phyloP scores from a whole-genome alignment of 92 coral and sea anemone genomes.

The Zoanthus solanderi region DNA sequence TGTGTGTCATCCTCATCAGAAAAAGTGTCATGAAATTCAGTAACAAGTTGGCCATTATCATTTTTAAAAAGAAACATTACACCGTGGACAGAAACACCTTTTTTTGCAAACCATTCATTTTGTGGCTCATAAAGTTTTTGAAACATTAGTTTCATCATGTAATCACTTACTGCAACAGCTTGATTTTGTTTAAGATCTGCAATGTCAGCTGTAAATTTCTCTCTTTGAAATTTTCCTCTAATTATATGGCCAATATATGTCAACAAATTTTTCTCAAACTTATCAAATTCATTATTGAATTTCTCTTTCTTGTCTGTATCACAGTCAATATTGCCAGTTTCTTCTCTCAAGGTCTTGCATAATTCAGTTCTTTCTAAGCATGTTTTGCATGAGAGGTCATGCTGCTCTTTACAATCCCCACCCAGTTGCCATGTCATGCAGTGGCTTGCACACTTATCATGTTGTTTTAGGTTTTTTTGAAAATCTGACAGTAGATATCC shows the following conservation, averaged over 20 bases:
- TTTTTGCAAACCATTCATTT: constrained; percentile 50
- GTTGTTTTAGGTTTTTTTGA: constrained; percentile 11
- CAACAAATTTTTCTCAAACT: constrained; percentile 32
- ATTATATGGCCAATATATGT: constrained; percentile 66
- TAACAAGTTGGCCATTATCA: not conserved
- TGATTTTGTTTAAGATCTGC: constrained; percentile 46
- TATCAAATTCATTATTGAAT: not conserved
- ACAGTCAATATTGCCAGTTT: not conserved
- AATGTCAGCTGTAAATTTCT: constrained; percentile 51
- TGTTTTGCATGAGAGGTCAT: constrained; percentile 14
- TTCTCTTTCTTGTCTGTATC: not conserved
- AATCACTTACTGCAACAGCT: constrained; percentile 61
- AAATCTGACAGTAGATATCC: constrained; percentile 34
- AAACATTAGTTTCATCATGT: constrained; percentile 54
- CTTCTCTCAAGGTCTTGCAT: not conserved
- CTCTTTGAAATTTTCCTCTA: constrained; percentile 65
- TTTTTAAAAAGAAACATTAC: constrained; percentile 48
- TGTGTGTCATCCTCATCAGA: constrained; percentile 10
- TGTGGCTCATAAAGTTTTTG: constrained; percentile 57
- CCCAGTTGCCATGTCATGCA: constrained; percentile 46
- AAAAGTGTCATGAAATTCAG: constrained; percentile 8
- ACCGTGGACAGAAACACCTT: constrained; percentile 54
- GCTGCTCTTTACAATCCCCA: constrained; percentile 32
- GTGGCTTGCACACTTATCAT: constrained; percentile 47
- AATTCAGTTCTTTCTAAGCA: constrained; percentile 7